Evolutionary conservation across 2,113 vertebrate species (phyloP), one percentile per base, ranked within the genome.

Genomic region (Carassius gibelio): DNA sequence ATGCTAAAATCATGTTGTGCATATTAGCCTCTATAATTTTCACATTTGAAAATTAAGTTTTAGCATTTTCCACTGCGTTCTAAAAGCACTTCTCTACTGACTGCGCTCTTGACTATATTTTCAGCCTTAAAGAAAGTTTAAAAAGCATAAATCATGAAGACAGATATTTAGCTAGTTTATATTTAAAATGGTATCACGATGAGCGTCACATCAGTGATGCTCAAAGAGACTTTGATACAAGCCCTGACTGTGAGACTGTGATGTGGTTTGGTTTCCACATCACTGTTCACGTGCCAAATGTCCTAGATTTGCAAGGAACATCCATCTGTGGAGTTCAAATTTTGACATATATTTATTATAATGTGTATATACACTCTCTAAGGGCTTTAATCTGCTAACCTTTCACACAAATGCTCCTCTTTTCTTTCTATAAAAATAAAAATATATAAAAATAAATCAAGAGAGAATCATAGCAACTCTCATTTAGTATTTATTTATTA

Each of bases 111-210:
- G 71, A 74, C 21, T 48, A 42, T 48, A 48, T 74, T 75, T 75
- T 23, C 72, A 50, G 72, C 21, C 7, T 59, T 14, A 61, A 14
- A 61, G 55, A 62, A 48, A 66, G 5, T 57, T 82, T 82, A 42
- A 57, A 72, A 42, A 36, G 64, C 81, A 82, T 82, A 71, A 69
- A 57, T 82, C 66, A 82, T 72, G 10, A 82, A 52, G 50, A 55
- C 64, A 36, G 66, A 72, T 82, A 52, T 82, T 71, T 71, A 81
- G 61, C 42, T 81, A 72, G 66, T 57, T 72, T 82, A 72, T 71
- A 72, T 72, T 82, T 72, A 72, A 71, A 82, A 57, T 13, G 66
- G 66, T 57, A 72, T 72, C 45, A 15, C 72, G 66, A 1, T 69
- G 81, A 5, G 68, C 1, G 0, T 72, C 26, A 59, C 81, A 82